A percentile compares a stretch with the other conserved stretches of the same genome.
phyloP scores from a whole-genome alignment of 2,113 vertebrate genomes.

The Pelecanoides urinatrix region DNA sequence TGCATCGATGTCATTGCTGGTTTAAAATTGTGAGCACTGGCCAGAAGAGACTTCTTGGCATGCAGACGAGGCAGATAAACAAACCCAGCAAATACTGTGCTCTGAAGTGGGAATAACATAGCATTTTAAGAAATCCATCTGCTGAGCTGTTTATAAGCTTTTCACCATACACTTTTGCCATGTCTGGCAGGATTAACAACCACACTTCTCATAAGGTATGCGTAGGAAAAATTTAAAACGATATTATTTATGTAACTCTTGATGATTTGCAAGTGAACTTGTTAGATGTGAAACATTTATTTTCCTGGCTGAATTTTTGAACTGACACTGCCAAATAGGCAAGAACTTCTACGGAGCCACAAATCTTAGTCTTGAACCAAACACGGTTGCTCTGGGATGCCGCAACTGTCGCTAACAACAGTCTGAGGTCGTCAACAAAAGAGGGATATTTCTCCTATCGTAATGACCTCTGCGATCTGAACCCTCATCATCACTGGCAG shows the following conservation, averaged over 20 bases:
- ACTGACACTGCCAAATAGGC: not conserved
- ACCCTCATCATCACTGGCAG: not conserved
- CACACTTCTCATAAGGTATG: not conserved
- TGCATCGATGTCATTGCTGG: not conserved
- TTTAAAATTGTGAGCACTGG: not conserved
- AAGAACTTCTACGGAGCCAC: not conserved
- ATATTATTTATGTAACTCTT: not conserved
- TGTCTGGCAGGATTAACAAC: not conserved
- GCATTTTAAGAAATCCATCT: not conserved
- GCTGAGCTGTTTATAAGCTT: not conserved
- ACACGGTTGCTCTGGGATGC: not conserved
- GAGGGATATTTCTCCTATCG: not conserved
- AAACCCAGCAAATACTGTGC: not conserved
- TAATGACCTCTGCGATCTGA: not conserved
- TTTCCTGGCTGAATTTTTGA: not conserved
- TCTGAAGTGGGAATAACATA: not conserved
- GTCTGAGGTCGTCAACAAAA: accelerated
- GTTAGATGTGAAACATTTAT: not conserved
- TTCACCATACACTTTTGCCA: not conserved
- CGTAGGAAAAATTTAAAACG: not conserved
- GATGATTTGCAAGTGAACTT: not conserved
- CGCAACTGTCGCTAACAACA: not conserved
- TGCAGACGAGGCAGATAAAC: not conserved
- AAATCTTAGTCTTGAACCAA: not conserved
- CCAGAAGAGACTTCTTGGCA: not conserved